Conservation (phyloP, 2,888 invertebrate species). For the Mythimna albipuncta region DNA sequence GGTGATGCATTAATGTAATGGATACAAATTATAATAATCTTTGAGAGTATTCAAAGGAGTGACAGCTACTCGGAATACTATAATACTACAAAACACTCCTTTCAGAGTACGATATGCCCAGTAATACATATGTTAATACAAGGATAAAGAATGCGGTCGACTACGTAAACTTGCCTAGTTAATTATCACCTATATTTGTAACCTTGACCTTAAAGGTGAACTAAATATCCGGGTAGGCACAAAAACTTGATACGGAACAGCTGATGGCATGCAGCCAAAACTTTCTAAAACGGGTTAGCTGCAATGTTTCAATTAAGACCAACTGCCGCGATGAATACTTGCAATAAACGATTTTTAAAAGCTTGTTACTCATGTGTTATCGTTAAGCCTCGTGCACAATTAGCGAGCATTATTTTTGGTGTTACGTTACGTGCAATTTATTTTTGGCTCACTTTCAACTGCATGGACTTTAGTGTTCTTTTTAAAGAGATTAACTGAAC, state of each 20-base stretch:
- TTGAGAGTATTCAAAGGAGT: slow-evolving; percentile 18
- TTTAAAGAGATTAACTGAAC: slow-evolving; percentile 4
- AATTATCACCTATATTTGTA: slow-evolving; percentile 62
- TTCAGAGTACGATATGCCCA: not conserved
- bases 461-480: slow-evolving; percentile 21
- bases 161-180: slow-evolving; percentile 15
- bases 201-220: slow-evolving; percentile 82
- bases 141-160: not conserved
- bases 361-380: slow-evolving; percentile 56
- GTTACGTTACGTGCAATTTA: slow-evolving; percentile 54
- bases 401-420: slow-evolving; percentile 51
- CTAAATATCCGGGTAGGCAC: slow-evolving; percentile 77
- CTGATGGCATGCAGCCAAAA: slow-evolving; percentile 83
- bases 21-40: slow-evolving; percentile 11
- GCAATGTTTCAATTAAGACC: slow-evolving; percentile 82
- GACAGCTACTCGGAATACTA: not conserved
- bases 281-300: slow-evolving; percentile 84
- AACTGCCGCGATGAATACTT: slow-evolving; percentile 57
- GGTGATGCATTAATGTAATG: slow-evolving; percentile 24
- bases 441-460: slow-evolving; percentile 39
- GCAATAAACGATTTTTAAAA: slow-evolving; percentile 65
- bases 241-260: slow-evolving; percentile 75
- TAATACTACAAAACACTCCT: not conserved
- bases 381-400: slow-evolving; percentile 54
- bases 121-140: not conserved